Evolutionary conservation across 2,113 vertebrate species (phyloP).

Genomic region (Papio anubis): DNA sequence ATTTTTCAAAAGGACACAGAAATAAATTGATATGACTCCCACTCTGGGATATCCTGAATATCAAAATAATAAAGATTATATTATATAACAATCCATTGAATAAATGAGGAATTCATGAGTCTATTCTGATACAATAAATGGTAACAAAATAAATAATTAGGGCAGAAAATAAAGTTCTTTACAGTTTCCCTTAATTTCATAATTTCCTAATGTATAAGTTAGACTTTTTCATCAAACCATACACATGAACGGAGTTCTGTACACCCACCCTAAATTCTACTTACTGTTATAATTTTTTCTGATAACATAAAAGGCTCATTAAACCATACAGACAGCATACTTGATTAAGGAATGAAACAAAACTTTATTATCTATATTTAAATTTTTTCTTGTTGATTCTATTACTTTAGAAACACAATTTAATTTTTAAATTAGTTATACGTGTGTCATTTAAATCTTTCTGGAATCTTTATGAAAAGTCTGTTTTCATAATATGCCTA

Average conservation of each 20-base stretch:
- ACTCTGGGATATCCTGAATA: not conserved
- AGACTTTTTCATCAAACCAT: not conserved
- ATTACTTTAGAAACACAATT: slow-evolving; percentile 26
- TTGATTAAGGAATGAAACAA: slow-evolving; percentile 32
- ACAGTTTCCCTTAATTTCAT: not conserved
- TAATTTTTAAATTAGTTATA: not conserved
- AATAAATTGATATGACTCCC: not conserved
- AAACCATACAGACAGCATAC: not conserved
- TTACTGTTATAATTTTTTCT: slow-evolving; percentile 7
- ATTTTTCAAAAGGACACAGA: not conserved
- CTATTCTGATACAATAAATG: not conserved
- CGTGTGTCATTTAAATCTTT: not conserved
- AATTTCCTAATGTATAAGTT: not conserved
- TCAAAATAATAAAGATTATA: not conserved
- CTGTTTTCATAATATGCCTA: not conserved
- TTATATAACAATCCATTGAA: not conserved
- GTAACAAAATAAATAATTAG: not conserved
- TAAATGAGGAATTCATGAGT: not conserved
- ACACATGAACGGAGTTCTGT: not conserved
- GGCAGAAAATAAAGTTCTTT: not conserved
- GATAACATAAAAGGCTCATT: not conserved
- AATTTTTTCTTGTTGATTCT: not conserved
- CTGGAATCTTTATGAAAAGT: slow-evolving; percentile 16
- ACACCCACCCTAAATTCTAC: not conserved
- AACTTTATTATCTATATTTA: slow-evolving; percentile 17